These are phyloP conservation scores for Morpho helenor DNA, from an alignment of 2,888 invertebrate species.

Conservation along the genomic window DNA sequence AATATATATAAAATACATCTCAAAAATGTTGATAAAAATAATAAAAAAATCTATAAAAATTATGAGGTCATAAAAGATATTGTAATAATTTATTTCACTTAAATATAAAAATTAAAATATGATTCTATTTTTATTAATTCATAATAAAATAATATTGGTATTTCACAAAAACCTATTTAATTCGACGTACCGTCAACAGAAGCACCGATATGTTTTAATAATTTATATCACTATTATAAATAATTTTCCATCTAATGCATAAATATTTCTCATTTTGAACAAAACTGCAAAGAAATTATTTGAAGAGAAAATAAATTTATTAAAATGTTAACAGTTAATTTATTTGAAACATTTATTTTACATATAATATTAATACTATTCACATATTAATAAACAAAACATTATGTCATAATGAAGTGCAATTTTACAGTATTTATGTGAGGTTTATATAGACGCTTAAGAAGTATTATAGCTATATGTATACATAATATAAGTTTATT, in stretches of 20 bases:
- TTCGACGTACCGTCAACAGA: conserved; percentile 59
- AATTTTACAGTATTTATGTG: conserved; percentile 15
- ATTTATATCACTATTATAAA: conserved; percentile 17
- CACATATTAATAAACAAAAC: not conserved
- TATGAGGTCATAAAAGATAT: no score
- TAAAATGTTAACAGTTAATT: no score
- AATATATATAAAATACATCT: no score
- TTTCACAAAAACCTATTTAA: conserved; percentile 1
- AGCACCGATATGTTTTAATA: conserved; percentile 57
- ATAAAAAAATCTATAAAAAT: no score
- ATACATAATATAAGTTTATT: not conserved
- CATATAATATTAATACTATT: not conserved
- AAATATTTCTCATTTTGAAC: no score
- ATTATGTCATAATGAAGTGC: conserved; percentile 5
- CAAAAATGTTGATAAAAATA: no score
- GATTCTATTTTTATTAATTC: no score
- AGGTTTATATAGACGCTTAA: conserved; percentile 4
- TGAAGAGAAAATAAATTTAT: no score
- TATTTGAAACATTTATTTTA: not conserved
- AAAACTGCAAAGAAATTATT: no score
- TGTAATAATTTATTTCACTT: no score
- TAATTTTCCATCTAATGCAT: not conserved
- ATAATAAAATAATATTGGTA: no score
- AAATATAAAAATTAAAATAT: no score
- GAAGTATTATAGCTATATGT: conserved; percentile 5